A percentile compares a stretch with the other conserved stretches of the same genome.
Evolutionary conservation across 2,888 invertebrate species (phyloP).

Genomic region (Rosalia funebris): DNA sequence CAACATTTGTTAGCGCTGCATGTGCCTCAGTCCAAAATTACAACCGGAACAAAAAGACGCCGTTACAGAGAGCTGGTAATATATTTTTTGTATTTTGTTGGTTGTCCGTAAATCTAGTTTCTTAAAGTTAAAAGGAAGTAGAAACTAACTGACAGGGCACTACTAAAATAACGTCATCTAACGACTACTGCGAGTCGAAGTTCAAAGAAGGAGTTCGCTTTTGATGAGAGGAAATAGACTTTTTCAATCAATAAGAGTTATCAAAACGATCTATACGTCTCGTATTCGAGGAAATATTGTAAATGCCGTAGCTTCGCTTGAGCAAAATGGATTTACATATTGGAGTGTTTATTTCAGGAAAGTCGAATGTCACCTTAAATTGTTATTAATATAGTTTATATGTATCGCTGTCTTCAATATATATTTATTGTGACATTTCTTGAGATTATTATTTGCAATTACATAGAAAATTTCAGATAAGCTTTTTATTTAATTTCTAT

Average conservation of each 20-base stretch:
- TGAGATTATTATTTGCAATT: too few relatives aligned
- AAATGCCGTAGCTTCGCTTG: background rate
- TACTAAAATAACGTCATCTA: conserved; percentile 48
- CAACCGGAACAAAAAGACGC: conserved; percentile 14
- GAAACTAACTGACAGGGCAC: conserved; percentile 33
- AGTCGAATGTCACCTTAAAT: too few relatives aligned
- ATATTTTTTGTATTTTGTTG: conserved; percentile 17
- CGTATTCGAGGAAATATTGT: background rate
- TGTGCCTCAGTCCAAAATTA: too few relatives aligned
- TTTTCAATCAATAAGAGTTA: conserved; percentile 56
- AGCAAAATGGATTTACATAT: conserved; percentile 7
- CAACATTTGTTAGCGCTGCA: too few relatives aligned
- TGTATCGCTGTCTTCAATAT: too few relatives aligned
- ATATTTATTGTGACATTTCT: too few relatives aligned
- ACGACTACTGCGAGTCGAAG: conserved; percentile 50
- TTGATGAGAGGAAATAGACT: conserved; percentile 56
- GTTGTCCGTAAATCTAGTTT: conserved; percentile 25
- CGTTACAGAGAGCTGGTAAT: conserved; percentile 15
- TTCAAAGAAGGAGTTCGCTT: conserved; percentile 53
- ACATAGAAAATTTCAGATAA: too few relatives aligned
- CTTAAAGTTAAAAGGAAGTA: conserved; percentile 41
- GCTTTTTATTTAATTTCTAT: too few relatives aligned
- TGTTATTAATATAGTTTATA: too few relatives aligned
- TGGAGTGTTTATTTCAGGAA: background rate
- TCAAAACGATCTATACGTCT: conserved; percentile 27